Base-by-base conservation (phyloP, 2,797 vertebrate genomes). In the Enteromius afrohamiltoni region DNA sequence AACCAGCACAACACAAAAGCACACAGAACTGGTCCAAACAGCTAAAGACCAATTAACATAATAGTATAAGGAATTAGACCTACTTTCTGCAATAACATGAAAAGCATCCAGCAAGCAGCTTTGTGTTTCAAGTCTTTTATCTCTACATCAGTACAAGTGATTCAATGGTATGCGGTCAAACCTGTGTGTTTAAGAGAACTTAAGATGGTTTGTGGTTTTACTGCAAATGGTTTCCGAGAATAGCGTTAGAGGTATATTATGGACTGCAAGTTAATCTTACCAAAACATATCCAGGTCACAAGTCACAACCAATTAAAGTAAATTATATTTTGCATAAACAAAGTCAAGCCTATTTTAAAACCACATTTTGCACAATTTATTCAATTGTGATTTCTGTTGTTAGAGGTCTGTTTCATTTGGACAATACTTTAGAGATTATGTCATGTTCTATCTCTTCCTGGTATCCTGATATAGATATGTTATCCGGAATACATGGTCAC, bases 151-250 rank as follows among this genome's bases (percentile, higher is more conserved):
- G 73, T 83, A 86, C 83, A 87, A 89, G 83, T 77, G 89, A 77
- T 37, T 6, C 58, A 73, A 82, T 86, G 91, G 90, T 90, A 94
- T 94, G 91, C 85, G 14, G 83, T 80, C 89, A 92, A 90, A 93
- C 92, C 88, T 88, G 90, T 91, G 83, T 88, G 84, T 79, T 76
- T 81, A 29, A 67, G 26, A 64, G 29, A 70, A 76, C 64, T 19
- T 23, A 64, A 77, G 49, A 87, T 85, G 87, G 73, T 77, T 77
- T 77, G 49, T 45, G 26, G 62, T 65, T 80, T 55, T 71, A 55
- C 31, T 9, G 34, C 29, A 68, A 45, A 82, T n/a, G 6, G 37
- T 77, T 78, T 78, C 23, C 6, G 14, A 42, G 37, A 85, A 49
- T 23, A 21, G 26, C 47, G 1, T 23, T 23, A 79, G 4, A 26